Evolutionary conservation across 2,888 invertebrate genomes (phyloP), one percentile per base, ranked within the genome.

Genomic region (Drosophila peninsularis): DNA sequence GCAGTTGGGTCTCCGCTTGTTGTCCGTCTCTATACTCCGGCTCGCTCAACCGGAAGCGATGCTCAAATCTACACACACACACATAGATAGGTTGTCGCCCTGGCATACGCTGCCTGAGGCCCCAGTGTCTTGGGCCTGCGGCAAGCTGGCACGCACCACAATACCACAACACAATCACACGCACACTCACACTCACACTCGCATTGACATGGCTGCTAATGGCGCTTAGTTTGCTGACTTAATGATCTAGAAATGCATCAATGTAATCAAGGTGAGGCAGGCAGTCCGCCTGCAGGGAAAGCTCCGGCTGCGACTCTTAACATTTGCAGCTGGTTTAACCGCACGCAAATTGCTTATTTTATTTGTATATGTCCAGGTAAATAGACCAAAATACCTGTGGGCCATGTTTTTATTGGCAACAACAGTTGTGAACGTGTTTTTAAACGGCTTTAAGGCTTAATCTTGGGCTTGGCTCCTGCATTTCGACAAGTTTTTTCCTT

Each of bases 181-280:
- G 24, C 24, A 37, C 14, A 57, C 19, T n/a, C n/a, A n/a, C n/a
- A n/a, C n/a, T n/a, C n/a, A n/a, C n/a, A n/a, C n/a, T n/a, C n/a
- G n/a, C n/a, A 49, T 73, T 73, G 55, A 62, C 57, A 60, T 64
- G 71, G 21, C 62, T 71, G 65, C 71, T 88, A 83, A 90, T 90
- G 85, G 73, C 79, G 77, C 73, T 88, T 80, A 77, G 75, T 62
- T 70, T 73, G 73, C 61, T 75, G 73, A 80, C 71, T 78, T 88
- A 90, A 88, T 90, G 88, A 78, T 79, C 80, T 77, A 85, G 88
- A 88, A 88, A 87, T 84, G 82, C 89, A 85, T 81, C 84, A 81
- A 80, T 75, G 76, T 82, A 90, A 83, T 86, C 78, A 84, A 90
- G 89, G 84, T 88, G 50, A 62, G 65, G 44, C 72, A 66, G 56